Percentiles rank a stretch among this genome's conserved stretches.
Evolutionary conservation across 1,140 invertebrate genomes (phyloP).

Genomic region (Hypothenemus hampei): DNA sequence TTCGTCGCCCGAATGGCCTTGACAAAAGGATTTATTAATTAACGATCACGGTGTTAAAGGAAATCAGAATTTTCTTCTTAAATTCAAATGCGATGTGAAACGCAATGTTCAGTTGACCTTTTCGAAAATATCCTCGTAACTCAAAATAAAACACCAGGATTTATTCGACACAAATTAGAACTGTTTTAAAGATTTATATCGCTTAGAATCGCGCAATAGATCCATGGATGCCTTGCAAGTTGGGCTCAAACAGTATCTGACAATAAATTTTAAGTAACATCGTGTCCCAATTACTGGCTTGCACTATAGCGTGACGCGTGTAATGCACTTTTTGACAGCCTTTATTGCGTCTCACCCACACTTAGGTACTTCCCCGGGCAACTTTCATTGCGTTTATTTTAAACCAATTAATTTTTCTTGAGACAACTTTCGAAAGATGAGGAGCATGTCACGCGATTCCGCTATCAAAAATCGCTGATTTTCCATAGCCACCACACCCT

Average conservation of each 20-base stretch:
- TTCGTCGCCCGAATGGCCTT: constrained; percentile 17
- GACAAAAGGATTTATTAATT: constrained; percentile 25
- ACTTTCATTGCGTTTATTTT: neutral
- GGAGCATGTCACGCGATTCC: constrained; percentile 10
- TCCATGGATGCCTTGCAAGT: constrained; percentile 22
- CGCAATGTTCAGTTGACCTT: too few relatives aligned
- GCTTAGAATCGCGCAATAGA: constrained; percentile 27
- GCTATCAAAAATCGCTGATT: constrained; percentile 12
- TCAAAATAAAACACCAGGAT: constrained; percentile 35
- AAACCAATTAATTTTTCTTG: too few relatives aligned
- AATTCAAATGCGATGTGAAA: too few relatives aligned
- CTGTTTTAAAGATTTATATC: constrained; percentile 38
- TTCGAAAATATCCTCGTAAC: constrained; percentile 32
- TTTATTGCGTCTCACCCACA: constrained; percentile 14
- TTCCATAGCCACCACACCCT: constrained; percentile 13
- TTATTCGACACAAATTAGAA: constrained; percentile 40
- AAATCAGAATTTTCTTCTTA: constrained; percentile 18
- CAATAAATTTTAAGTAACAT: constrained; percentile 44
- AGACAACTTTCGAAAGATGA: constrained; percentile 8
- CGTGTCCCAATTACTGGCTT: constrained; percentile 45
- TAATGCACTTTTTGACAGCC: constrained; percentile 28
- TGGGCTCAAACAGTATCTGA: constrained; percentile 25
- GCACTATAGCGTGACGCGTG: constrained; percentile 42
- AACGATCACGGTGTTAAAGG: too few relatives aligned
- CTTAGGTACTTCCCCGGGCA: neutral